Percentiles rank a stretch among this genome's conserved stretches.
These are phyloP conservation scores for Euleptes europaea DNA, from an alignment of 2,113 vertebrate species.

Conservation along the genomic window DNA sequence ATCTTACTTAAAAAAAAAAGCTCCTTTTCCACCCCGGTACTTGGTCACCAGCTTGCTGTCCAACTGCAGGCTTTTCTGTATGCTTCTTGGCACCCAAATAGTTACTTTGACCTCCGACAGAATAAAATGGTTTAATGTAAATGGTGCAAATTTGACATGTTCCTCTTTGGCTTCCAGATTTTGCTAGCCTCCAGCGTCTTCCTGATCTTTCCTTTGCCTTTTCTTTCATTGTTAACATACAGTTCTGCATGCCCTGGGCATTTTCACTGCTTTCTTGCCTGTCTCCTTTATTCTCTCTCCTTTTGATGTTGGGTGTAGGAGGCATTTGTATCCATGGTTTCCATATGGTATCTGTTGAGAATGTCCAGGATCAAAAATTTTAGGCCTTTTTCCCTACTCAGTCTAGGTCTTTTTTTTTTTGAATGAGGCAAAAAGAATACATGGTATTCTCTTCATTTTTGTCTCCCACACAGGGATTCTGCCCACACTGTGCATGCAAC, in stretches of 20 bases:
- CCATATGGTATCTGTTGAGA: neutral
- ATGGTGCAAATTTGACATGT: neutral
- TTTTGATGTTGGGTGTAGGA: neutral
- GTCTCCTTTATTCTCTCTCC: neutral
- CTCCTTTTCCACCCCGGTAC: neutral
- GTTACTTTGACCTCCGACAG: slow-evolving; percentile 27
- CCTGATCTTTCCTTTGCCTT: slow-evolving; percentile 15
- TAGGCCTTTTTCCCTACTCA: neutral
- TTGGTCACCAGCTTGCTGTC: slow-evolving; percentile 4
- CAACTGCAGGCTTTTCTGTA: neutral
- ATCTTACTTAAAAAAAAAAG: neutral
- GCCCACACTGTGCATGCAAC: slow-evolving; percentile 9
- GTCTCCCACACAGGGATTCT: slow-evolving; percentile 1
- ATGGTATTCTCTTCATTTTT: neutral
- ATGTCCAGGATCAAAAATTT: slow-evolving; percentile 1
- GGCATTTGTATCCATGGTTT: neutral
- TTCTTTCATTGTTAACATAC: neutral
- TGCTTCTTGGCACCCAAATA: slow-evolving; percentile 6
- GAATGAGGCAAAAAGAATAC: neutral
- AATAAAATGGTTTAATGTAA: neutral
- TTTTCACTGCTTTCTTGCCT: neutral
- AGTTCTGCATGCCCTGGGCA: neutral
- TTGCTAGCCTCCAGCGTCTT: neutral
- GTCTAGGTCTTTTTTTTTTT: neutral
- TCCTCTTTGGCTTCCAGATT: neutral